Percentiles rank a stretch among this genome's conserved stretches.
These are phyloP conservation scores for Shinisaurus crocodilurus DNA, from an alignment of 2,113 vertebrate species.

Conservation along the genomic window DNA sequence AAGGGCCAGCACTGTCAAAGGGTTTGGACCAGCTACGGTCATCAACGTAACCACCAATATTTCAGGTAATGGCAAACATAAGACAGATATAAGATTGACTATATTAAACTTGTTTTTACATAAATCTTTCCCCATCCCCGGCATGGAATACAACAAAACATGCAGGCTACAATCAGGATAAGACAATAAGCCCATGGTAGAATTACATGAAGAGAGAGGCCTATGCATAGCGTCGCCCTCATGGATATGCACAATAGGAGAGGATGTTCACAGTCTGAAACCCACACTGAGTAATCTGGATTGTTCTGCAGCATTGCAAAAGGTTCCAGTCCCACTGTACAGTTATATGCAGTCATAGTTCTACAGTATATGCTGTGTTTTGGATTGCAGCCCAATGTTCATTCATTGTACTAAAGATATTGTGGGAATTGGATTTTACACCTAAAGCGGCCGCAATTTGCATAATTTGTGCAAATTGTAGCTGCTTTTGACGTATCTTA, in stretches of 20 bases:
- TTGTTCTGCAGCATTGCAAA: neutral
- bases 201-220: neutral
- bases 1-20: slow-evolving; percentile 94
- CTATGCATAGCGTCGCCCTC: neutral
- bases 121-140: neutral
- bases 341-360: neutral
- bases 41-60: slow-evolving; percentile 98
- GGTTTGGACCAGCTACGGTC: slow-evolving; percentile 90
- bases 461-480: no score
- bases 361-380: neutral
- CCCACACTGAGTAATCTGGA: neutral
- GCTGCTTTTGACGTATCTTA: no score
- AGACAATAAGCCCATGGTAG: neutral
- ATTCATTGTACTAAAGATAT: neutral
- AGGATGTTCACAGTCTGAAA: neutral
- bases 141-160: neutral
- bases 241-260: neutral
- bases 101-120: neutral
- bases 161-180: neutral
- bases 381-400: neutral
- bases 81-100: neutral
- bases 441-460: no score
- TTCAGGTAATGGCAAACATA: slow-evolving; percentile 82
- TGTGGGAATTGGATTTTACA: neutral
- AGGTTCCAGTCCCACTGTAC: neutral